These are phyloP conservation scores for Andrena cerasifolii DNA, from an alignment of 1,140 invertebrate genomes.

Conservation along the genomic window DNA sequence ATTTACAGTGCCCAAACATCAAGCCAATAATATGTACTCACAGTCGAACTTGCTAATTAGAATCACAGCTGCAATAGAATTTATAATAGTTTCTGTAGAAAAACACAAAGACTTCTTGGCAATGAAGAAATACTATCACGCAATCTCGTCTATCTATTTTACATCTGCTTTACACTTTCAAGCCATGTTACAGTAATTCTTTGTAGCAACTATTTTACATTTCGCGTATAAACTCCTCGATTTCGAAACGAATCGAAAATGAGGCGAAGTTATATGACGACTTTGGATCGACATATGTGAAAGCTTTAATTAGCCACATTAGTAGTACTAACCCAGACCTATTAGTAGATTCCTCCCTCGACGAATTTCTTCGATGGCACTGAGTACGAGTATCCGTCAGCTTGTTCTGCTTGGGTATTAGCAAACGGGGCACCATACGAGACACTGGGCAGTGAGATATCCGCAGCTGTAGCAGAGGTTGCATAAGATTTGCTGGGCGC, in stretches of 20 bases:
- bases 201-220: no score
- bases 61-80: no score
- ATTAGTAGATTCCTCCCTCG: conserved; percentile 5
- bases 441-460: not conserved
- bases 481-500: not conserved
- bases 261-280: not conserved
- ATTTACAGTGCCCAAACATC: not conserved
- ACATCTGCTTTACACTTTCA: no score
- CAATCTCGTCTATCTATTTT: no score
- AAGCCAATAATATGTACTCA: no score
- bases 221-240: no score
- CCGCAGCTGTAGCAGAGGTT: not conserved
- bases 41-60: not conserved
- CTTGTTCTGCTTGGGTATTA: not conserved
- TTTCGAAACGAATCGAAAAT: not conserved
- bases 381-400: conserved; percentile 62
- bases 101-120: no score
- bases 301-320: not conserved
- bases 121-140: no score
- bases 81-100: no score
- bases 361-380: conserved; percentile 46
- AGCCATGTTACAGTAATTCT: no score
- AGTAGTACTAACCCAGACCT: no score
- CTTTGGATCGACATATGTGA: not conserved
- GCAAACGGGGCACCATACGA: not conserved